These are phyloP conservation scores for Darevskia nairensis DNA, from an alignment of 2,797 vertebrate genomes.

Conservation along the genomic window DNA sequence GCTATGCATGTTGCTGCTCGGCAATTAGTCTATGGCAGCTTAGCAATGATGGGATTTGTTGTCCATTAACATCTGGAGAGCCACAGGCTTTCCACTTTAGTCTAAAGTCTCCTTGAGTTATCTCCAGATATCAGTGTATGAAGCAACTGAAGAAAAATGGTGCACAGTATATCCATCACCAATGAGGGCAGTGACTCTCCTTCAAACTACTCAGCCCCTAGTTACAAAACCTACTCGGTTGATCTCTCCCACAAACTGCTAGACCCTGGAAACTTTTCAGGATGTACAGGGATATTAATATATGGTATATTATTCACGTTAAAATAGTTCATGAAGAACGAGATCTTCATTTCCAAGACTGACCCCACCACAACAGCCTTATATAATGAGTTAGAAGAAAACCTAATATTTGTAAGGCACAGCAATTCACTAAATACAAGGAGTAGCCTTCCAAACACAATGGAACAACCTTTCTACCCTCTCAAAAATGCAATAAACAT, in stretches of 20 bases:
- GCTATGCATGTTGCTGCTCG: no score
- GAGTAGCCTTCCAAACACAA: conserved; percentile 8
- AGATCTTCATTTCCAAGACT: conserved; percentile 10
- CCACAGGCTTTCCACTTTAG: no score
- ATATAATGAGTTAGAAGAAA: neutral
- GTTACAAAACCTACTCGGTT: neutral
- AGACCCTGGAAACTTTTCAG: conserved; percentile 24
- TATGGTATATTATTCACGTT: conserved; percentile 16
- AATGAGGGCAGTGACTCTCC: neutral
- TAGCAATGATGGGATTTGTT: no score
- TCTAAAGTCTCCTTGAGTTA: neutral
- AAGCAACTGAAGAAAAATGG: neutral
- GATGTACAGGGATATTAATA: conserved; percentile 21
- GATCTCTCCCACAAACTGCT: neutral
- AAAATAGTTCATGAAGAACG: conserved; percentile 32
- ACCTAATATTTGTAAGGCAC: neutral
- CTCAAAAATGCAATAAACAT: neutral
- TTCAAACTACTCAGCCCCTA: neutral
- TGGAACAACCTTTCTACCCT: conserved; percentile 11
- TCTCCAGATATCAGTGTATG: neutral
- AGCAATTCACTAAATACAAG: conserved; percentile 14
- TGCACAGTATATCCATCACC: neutral
- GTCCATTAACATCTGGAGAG: no score
- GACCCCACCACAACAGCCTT: conserved; percentile 13
- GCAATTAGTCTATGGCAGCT: no score